Conservation (phyloP, 2,797 vertebrate species). For the Anomalospiza imberbis region DNA sequence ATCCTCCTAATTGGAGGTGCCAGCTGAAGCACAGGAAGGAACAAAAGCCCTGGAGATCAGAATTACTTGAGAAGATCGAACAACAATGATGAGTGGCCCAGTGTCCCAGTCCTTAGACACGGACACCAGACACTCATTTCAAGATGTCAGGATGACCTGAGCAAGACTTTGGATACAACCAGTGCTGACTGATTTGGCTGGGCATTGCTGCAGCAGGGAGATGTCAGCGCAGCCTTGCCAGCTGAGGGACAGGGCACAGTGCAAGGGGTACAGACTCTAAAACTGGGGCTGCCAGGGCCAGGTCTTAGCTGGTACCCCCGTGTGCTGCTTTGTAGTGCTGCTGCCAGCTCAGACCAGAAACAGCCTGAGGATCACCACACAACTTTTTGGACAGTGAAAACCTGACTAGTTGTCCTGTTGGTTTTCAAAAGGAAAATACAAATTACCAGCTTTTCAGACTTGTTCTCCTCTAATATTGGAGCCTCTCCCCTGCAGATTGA, state of each 20-base stretch:
- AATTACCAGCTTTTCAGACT: neutral
- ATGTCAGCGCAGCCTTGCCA: neutral
- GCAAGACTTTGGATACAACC: neutral
- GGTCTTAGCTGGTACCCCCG: neutral
- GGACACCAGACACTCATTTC: neutral
- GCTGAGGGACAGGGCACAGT: neutral
- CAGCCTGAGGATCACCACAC: neutral
- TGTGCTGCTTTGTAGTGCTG: neutral
- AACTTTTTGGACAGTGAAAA: neutral
- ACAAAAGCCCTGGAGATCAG: neutral
- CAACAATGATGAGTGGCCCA: neutral
- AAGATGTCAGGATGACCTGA: neutral
- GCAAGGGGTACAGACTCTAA: neutral
- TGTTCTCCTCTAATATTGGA: neutral
- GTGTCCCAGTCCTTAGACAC: accelerated
- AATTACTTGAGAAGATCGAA: neutral
- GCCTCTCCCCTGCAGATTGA: neutral
- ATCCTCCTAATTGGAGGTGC: neutral
- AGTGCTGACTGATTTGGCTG: neutral
- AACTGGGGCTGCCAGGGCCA: neutral
- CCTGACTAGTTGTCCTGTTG: neutral
- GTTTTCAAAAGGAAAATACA: neutral
- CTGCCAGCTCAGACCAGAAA: neutral
- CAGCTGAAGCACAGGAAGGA: neutral
- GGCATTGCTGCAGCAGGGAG: neutral